A percentile compares a stretch with the other conserved stretches of the same genome.
phyloP scores from a whole-genome alignment of 2,888 invertebrate genomes.

The Drosophila longiperda region DNA sequence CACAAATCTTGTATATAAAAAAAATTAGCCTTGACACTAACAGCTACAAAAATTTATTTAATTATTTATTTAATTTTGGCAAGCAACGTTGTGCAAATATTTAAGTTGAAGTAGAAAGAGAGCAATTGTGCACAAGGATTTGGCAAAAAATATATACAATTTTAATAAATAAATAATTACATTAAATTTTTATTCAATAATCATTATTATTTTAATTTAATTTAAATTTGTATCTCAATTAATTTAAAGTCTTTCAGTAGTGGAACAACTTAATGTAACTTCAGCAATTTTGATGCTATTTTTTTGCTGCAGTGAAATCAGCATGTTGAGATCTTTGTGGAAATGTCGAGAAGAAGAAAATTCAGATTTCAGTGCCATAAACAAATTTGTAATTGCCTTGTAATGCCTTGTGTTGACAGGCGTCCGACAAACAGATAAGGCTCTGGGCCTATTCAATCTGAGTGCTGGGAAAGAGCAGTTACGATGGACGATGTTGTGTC shows the following conservation, averaged over 20 bases:
- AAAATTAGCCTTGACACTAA: background rate
- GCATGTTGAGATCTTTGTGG: constrained; percentile 10
- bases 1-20: background rate
- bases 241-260: background rate
- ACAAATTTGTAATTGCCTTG: constrained; percentile 81
- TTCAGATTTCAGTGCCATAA: constrained; percentile 64
- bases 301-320: background rate
- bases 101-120: too few species aligned
- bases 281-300: background rate
- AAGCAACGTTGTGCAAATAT: too few species aligned
- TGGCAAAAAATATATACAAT: too few species aligned
- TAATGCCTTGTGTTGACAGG: constrained; percentile 80
- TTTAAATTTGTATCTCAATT: background rate
- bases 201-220: too few species aligned
- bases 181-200: too few species aligned
- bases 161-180: too few species aligned
- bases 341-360: constrained; percentile 21
- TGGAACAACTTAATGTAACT: background rate
- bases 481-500: constrained; percentile 22
- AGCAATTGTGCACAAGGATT: too few species aligned
- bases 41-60: background rate
- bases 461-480: constrained; percentile 22
- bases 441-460: constrained; percentile 34
- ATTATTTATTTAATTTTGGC: too few species aligned
- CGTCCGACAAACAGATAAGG: constrained; percentile 74